These are phyloP conservation scores for Saccopteryx leptura DNA, from an alignment of 2,113 vertebrate genomes.

Conservation along the genomic window DNA sequence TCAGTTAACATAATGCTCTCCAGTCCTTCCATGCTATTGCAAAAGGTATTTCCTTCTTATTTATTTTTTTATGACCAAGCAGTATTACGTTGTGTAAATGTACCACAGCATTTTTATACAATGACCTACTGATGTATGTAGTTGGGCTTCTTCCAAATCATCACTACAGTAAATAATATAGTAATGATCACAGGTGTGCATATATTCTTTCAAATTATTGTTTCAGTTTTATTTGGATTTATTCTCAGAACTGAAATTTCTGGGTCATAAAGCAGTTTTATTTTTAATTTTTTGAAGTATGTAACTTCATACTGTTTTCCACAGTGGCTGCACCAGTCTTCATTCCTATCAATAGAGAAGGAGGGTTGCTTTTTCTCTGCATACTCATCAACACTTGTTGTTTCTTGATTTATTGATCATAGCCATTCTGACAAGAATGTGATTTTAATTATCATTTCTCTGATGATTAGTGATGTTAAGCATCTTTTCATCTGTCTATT, in stretches of 20 bases:
- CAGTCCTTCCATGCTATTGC: neutral
- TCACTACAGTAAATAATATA: neutral
- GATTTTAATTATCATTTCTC: neutral
- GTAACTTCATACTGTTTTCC: neutral
- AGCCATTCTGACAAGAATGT: neutral
- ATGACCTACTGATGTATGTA: neutral
- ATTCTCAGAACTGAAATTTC: neutral
- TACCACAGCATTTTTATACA: neutral
- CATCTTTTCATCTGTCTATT: neutral
- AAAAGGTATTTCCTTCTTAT: neutral
- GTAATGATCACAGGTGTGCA: neutral
- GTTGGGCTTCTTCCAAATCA: neutral
- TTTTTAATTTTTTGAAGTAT: neutral
- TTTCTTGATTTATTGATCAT: neutral
- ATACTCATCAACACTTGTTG: neutral
- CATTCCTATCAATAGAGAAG: neutral
- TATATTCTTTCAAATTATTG: neutral
- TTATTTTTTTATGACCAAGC: neutral
- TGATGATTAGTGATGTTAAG: neutral
- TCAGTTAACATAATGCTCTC: neutral
- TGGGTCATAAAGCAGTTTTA: neutral
- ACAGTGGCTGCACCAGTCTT: neutral
- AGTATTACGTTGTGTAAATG: neutral
- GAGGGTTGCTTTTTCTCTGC: neutral
- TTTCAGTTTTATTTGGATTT: neutral